Base-by-base conservation (phyloP, 2,888 invertebrate genomes). In the Maniola hyperantus region DNA sequence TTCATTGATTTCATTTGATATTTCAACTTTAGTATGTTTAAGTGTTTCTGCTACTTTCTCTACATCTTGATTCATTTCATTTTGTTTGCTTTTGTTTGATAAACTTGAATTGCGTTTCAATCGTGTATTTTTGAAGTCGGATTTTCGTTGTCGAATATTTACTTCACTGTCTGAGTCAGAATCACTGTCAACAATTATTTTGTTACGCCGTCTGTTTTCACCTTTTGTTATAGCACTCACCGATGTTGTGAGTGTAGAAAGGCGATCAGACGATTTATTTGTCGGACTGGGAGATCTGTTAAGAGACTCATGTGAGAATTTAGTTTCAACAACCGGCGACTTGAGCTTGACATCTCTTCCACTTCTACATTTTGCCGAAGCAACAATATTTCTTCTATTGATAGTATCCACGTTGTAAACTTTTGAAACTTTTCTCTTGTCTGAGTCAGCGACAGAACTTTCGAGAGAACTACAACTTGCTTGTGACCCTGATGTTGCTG, bases 301-400 rank as follows among this genome's bases (percentile, higher is more conserved):
- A 75, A 82, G 79, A 74, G 90, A 83, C 85, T 94, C 94, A 78
- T 95, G 95, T 69, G 94, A 92, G 83, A 95, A 94, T 80, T 95
- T 95, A 71, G 96, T 93, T 87, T 96, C 95, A 77, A 96, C 94
- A 72, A 96, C 93, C 55, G 96, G 95, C 53, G 95, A 96, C 59
- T 95, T 95, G 15, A 94, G 92, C 76, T 95, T 96, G 65, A 95
- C 91, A 83, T 96, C 96, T 75, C 95, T 94, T 7, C 97, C 97
- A 82, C 96, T 97, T 77, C 97, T 94, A 81, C 96, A 96, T 85
- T 96, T 96, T 0, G 97, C 97, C 58, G 97, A 97, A 26, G 97
- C 96, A 62, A 97, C 90, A 73, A 97, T 97, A 82, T 97, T 97
- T 85, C 97, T 96, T 63, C 97, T 94, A 83, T 97, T 97, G 71